Base-by-base conservation (phyloP, 2,113 vertebrate species). In the Phyllostomus discolor region DNA sequence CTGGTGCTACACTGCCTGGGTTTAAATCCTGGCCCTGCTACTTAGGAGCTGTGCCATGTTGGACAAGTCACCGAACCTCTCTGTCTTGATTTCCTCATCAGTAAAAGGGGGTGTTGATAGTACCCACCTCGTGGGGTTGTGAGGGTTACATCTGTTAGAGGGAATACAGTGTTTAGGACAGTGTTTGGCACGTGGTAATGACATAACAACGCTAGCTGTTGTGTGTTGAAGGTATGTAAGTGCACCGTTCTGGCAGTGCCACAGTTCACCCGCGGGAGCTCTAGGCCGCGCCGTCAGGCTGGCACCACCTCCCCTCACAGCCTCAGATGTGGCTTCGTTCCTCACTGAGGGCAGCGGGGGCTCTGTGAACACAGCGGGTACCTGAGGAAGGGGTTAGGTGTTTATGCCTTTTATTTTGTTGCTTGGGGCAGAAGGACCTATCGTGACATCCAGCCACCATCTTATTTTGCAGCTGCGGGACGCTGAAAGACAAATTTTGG, bases 221-320 rank as follows among this genome's bases (percentile, higher is more conserved):
- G 59, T 24, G 4, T 7, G 33, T 7, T 43, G 7, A 4, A 26
- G 46, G 62, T 19, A 1, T 20, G 1, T 11, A 57, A 5, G 24
- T 5, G 20, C 11, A 3, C 15, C 1, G 12, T 26, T 54, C 8
- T 17, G 52, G 38, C 8, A 7, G 4, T 33, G 20, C 46, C 4
- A 2, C 16, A 19, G 52, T 24, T 35, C 8, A 2, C 16, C n/a
- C 26, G 11, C 0, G 10, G 9, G n/a, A 1, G n/a, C 31, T 9
- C 24, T 16, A 79, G 64, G 50, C 64, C 46, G n/a, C 43, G 31
- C 4, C 38, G 43, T 69, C 54, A 7, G 4, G 31, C 2, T 31
- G 38, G 67, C 31, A 33, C 10, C 35, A 10, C 41, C 17, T 67
- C 67, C 26, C 7, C 7, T 66, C 43, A 38, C 5, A 7, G 54